Evolutionary conservation across 2,888 invertebrate genomes (phyloP), one percentile per base, ranked within the genome.

Genomic region (Marronus borbonicus): DNA sequence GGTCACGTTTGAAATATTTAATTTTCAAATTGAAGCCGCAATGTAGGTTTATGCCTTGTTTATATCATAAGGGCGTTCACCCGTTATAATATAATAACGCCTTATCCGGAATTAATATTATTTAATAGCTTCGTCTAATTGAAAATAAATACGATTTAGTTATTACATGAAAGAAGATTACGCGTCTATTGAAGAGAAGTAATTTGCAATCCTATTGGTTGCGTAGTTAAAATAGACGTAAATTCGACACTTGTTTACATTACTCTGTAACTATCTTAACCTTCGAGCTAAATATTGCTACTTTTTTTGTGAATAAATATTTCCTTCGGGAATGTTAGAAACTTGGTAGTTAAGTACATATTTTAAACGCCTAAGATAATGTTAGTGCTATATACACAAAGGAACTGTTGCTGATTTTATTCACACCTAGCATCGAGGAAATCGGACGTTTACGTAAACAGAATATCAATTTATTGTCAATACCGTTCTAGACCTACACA

Each of bases 61-160:
- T 68, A 68, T 68, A 14, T 28, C 24, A 68, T 50, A 50, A 68
- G 68, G 68, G 68, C 68, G 50, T 68, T 68, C 50, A 68, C 68
- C 68, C 50, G 5, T 28, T 50, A 1, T 68, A 39, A 28, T 20
- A 7, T 20, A 55, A 55, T 17, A 36, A 36, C 31, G 31, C 5
- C 5, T 2, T 36, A 36, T 36, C 5, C 4, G 31, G 31, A 5
- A 36, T 36, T 36, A 36, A 36, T 36, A 36, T 36, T 36, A 36
- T 36, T 36, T 36, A 36, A 36, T 36, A 36, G 1, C n/a, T 20
- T 55, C 55, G n/a, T n/a, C 55, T 17, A 36, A 36, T 36, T 36
- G 31, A 36, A 36, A 36, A 36, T 5, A 36, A 36, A 36, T 36
- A 36, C 31, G 31, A 31, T 31, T 5, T 17, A 17, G n/a, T n/a